These are phyloP conservation scores for Bedellia somnulentella DNA, from an alignment of 2,888 invertebrate species.

Conservation along the genomic window DNA sequence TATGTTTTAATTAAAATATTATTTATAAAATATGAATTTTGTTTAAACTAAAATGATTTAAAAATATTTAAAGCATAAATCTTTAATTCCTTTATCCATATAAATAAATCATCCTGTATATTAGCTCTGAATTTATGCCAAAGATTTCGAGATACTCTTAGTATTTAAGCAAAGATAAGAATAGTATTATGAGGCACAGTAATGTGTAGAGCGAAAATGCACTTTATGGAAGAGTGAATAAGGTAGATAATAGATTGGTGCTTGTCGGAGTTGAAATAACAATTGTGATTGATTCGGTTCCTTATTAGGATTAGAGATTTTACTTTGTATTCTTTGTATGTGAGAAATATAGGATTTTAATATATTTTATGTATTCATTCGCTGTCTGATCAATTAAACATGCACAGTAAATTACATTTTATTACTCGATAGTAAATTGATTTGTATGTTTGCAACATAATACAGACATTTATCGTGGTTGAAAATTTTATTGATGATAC, in stretches of 20 bases:
- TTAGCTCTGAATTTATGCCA: too few species aligned
- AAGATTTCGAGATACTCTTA: too few species aligned
- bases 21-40: background rate
- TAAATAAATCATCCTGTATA: too few species aligned
- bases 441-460: too few species aligned
- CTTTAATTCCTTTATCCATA: background rate
- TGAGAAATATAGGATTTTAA: background rate
- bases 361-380: background rate
- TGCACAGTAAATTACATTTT: too few species aligned
- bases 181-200: background rate
- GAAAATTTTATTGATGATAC: too few species aligned
- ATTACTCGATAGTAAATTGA: background rate
- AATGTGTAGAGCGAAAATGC: constrained; percentile 5
- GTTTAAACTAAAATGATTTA: background rate
- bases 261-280: constrained; percentile 15
- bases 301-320: background rate
- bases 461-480: too few species aligned
- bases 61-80: background rate
- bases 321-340: background rate
- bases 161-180: background rate
- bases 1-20: too few species aligned
- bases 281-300: background rate
- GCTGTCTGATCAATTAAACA: background rate
- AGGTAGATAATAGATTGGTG: constrained; percentile 26
- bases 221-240: constrained; percentile 10